Evolutionary conservation across 2,797 vertebrate genomes (phyloP).

Genomic region (Argyrosomus regius): DNA sequence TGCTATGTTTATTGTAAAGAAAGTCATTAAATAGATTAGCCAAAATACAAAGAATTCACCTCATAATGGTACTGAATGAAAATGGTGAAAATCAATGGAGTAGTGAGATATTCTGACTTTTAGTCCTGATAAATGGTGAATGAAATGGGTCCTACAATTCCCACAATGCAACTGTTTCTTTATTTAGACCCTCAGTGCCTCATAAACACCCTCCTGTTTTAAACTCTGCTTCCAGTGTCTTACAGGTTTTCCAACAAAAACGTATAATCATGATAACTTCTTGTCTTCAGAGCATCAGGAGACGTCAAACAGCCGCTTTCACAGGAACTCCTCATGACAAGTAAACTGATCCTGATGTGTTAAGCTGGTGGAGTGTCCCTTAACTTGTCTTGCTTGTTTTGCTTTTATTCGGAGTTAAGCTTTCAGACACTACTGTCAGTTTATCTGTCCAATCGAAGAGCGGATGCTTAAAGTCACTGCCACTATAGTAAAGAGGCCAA

Average conservation of each 20-base stretch:
- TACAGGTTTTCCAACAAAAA: not conserved
- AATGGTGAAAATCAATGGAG: not conserved
- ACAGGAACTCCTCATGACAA: not conserved
- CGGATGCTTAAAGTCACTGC: not conserved
- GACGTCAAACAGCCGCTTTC: not conserved
- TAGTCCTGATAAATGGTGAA: too few species aligned
- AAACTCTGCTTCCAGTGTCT: not conserved
- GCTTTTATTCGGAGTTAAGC: too few species aligned
- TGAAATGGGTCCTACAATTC: not conserved
- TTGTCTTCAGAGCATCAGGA: not conserved
- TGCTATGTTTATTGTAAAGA: not conserved
- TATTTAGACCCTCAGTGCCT: not conserved
- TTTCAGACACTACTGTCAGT: not conserved
- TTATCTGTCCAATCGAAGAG: not conserved
- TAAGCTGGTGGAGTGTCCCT: too few species aligned
- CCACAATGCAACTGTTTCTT: not conserved
- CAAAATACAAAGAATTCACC: too few species aligned
- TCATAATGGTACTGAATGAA: not conserved
- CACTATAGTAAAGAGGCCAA: not conserved
- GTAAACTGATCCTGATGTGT: not conserved
- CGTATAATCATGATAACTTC: too few species aligned
- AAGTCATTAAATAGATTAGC: not conserved
- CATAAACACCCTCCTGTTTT: not conserved
- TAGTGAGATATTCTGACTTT: not conserved
- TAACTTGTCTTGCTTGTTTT: too few species aligned